These are phyloP conservation scores for Amia ocellicauda DNA, from an alignment of 2,113 vertebrate species.

Conservation along the genomic window DNA sequence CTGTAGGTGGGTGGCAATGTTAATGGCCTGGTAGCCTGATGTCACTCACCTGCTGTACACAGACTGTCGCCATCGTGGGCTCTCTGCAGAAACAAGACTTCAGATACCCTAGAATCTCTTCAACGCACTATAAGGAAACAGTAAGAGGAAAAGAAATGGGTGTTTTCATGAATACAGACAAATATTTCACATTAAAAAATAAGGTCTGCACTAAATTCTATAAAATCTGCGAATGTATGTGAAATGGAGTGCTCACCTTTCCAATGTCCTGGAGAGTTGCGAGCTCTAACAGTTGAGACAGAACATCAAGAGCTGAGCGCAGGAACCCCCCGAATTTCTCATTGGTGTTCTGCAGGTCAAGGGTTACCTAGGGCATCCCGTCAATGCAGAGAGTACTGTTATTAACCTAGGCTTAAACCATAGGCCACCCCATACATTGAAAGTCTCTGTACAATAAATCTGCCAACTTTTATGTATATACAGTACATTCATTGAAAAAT, in stretches of 20 bases:
- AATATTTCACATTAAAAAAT: too few species aligned
- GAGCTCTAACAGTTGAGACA: constrained; percentile 90
- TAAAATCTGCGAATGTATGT: too few species aligned
- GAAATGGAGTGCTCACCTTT: constrained; percentile 66
- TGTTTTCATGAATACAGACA: neutral
- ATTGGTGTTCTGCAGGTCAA: constrained; percentile 87
- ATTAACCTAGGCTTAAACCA: neutral
- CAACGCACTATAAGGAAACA: constrained; percentile 84
- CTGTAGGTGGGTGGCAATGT: neutral
- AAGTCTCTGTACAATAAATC: too few species aligned
- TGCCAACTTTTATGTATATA: too few species aligned
- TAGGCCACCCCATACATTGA: constrained; percentile 15
- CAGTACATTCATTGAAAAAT: too few species aligned
- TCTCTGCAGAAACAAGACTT: constrained; percentile 94
- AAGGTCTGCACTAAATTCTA: too few species aligned
- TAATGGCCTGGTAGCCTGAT: neutral
- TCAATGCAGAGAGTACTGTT: neutral
- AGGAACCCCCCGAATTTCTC: constrained; percentile 96
- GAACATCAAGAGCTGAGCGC: constrained; percentile 81
- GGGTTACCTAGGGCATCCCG: constrained; percentile 74
- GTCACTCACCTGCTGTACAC: constrained; percentile 87
- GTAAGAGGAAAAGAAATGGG: neutral
- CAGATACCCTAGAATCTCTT: constrained; percentile 92
- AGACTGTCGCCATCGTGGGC: constrained; percentile 90
- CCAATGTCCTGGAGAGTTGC: constrained; percentile 91